Base-by-base conservation (phyloP, 1,140 invertebrate genomes). In the Calliopsis andreniformis region DNA sequence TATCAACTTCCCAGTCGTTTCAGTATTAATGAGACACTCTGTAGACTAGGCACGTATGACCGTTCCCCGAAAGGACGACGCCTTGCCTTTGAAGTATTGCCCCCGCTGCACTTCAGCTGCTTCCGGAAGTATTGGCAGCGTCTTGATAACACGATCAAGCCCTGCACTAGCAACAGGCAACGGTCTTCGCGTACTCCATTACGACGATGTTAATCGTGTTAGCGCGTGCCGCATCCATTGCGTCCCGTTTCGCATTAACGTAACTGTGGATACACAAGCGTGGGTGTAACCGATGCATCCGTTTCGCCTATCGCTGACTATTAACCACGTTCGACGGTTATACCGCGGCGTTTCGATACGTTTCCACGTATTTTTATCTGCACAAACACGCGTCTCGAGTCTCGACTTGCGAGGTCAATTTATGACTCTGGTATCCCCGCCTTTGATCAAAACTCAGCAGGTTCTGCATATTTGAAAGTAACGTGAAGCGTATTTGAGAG, bases 111-210 rank as follows among this genome's bases (percentile, higher is more conserved):
- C 61, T 83, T 83, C 35, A 42, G 63, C 47, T 68, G 51, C 43
- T 80, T 56, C 63, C 58, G 77, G 58, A 85, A 81, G 76, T 84
- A 86, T 80, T 82, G 82, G 69, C 66, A 79, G 62, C 67, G 82
- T 82, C 84, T 80, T 83, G 80, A 76, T 86, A 86, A 86, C 83
- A 80, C 58, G 80, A 86, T 86, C 80, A 86, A 51, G 71, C 70
- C 69, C 55, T 56, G 55, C 68, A 75, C 49, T 53, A 55, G 70
- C 73, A 79, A 78, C 78, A 84, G 75, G 47, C 51, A 28, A 25
- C 49, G 56, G 56, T 53, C 55, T 47, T 75, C 73, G 82, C 78
- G 56, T 84, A 80, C 80, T 87, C 86, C 84, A 87, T 87, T 87
- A 87, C 80, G 67, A 75, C 64, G 51, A 47, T 62, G 62, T 56